phyloP scores from a whole-genome alignment of 53 echinoderm and acorn worm genomes.

The Patiria pectinifera region DNA sequence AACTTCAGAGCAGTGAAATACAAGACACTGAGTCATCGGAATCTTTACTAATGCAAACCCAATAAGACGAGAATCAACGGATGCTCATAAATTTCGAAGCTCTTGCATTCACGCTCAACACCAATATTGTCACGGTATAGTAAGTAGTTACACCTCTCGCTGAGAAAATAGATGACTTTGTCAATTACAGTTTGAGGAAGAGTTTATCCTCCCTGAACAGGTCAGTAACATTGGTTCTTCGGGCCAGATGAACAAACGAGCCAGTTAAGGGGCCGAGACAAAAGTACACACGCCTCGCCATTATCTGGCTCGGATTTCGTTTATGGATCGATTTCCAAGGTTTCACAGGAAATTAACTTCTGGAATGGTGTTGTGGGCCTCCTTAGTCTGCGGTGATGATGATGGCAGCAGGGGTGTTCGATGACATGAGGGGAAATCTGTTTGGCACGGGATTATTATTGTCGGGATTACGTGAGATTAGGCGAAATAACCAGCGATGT shows the following conservation, averaged over 20 bases:
- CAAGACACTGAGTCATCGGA: background rate
- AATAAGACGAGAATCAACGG: background rate
- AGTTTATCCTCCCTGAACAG: background rate
- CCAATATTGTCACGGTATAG: conserved; percentile 39
- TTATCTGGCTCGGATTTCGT: background rate
- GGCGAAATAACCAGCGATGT: conserved; percentile 11
- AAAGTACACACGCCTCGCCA: conserved; percentile 42
- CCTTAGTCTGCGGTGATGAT: background rate
- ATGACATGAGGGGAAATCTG: conserved; percentile 8
- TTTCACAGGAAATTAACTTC: conserved; percentile 48
- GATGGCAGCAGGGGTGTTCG: background rate
- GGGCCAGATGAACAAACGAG: conserved; percentile 42
- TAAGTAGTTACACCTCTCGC: background rate
- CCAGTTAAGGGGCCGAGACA: background rate
- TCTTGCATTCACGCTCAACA: background rate
- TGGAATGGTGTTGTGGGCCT: conserved; percentile 26
- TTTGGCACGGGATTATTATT: background rate
- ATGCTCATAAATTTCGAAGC: background rate
- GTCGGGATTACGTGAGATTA: conserved; percentile 28
- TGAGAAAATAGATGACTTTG: conserved; percentile 22
- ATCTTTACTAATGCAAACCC: background rate
- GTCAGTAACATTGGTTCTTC: conserved; percentile 36
- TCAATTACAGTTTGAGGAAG: background rate
- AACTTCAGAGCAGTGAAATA: background rate
- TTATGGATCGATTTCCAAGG: conserved; percentile 45